Conservation (phyloP, 2,888 invertebrate genomes). For the Synanthedon myopaeformis region DNA sequence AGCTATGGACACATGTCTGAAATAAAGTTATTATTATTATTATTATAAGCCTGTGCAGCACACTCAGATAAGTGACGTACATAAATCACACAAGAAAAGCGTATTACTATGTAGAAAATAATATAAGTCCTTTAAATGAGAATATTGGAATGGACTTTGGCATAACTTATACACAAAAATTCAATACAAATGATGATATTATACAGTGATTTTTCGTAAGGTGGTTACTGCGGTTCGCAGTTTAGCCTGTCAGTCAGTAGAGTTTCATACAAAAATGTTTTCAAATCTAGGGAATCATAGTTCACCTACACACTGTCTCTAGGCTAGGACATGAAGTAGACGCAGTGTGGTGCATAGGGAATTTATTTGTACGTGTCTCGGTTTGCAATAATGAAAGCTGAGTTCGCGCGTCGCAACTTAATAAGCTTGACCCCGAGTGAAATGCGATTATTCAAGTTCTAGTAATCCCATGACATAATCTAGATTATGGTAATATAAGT, state of each 20-base stretch:
- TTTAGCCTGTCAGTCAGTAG: background rate
- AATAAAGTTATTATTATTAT: no score
- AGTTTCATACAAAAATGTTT: background rate
- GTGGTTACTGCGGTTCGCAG: background rate
- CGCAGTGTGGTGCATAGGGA: slow-evolving; percentile 50
- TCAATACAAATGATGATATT: background rate
- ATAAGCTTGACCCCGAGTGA: slow-evolving; percentile 36
- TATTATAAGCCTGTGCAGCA: no score
- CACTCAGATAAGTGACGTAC: no score
- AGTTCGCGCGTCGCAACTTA: slow-evolving; percentile 15
- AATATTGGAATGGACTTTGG: no score
- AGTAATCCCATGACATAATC: slow-evolving; percentile 66
- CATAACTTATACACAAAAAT: no score
- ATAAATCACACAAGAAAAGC: no score
- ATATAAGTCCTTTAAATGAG: no score
- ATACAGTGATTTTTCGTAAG: background rate
- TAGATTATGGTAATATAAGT: slow-evolving; percentile 23
- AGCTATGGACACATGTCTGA: no score
- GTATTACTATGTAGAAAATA: no score
- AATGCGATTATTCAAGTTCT: slow-evolving; percentile 53
- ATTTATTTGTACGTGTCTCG: slow-evolving; percentile 39
- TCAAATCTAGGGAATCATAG: slow-evolving; percentile 28
- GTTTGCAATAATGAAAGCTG: slow-evolving; percentile 8
- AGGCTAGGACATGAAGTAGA: slow-evolving; percentile 35
- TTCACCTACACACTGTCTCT: slow-evolving; percentile 47